phyloP scores from a whole-genome alignment of 2,113 vertebrate genomes.

The Cephalopterus ornatus region DNA sequence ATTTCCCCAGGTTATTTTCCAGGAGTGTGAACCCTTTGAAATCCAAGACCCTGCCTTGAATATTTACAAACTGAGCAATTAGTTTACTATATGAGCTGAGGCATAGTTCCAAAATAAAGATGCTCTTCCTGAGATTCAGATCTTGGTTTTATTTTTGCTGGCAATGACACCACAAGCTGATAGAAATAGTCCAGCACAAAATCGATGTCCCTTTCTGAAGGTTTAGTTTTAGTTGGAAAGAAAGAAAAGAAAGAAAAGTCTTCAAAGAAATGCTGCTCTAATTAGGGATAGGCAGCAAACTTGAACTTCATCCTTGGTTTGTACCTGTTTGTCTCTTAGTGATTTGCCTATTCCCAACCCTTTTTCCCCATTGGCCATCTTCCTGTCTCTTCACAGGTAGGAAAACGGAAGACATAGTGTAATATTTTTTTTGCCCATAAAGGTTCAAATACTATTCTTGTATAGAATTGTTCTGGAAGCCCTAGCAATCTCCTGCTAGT shows the following conservation, averaged over 20 bases:
- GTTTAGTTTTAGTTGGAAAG: not conserved
- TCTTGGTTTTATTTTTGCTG: not conserved
- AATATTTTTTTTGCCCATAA: not conserved
- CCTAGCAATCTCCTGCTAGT: not conserved
- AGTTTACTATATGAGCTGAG: not conserved
- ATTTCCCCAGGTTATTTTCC: not conserved
- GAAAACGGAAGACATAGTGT: not conserved
- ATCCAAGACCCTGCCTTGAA: not conserved
- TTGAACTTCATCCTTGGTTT: not conserved
- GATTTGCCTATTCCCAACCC: not conserved
- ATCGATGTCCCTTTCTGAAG: not conserved
- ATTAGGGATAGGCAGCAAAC: not conserved
- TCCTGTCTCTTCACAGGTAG: not conserved
- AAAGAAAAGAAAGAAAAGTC: not conserved
- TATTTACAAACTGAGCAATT: not conserved
- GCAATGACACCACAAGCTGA: not conserved
- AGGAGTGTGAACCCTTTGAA: not conserved
- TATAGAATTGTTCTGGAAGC: not conserved
- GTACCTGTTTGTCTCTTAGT: not conserved
- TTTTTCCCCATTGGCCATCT: not conserved
- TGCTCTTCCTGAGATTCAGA: not conserved
- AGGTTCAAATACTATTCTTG: not conserved
- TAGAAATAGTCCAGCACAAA: not conserved
- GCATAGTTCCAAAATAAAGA: not conserved
- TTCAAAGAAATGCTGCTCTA: not conserved